Evolutionary conservation across 92 coral and sea anemone genomes (phyloP).

Genomic region (Anthopleura xanthogrammica): DNA sequence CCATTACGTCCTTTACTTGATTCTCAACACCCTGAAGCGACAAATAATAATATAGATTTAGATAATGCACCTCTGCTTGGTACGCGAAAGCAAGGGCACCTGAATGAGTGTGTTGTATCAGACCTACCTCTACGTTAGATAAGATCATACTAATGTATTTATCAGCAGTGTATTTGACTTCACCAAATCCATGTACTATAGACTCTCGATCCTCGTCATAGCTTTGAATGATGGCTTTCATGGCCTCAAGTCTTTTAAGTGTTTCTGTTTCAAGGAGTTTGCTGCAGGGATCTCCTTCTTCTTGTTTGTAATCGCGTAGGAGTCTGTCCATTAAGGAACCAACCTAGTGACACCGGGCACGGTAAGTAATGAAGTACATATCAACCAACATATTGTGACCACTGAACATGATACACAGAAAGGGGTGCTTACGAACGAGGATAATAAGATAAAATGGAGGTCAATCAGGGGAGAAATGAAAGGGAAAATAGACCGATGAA

Average conservation of each 20-base stretch:
- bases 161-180: slow-evolving; percentile 92
- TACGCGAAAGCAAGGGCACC: neutral
- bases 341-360: slow-evolving; percentile 41
- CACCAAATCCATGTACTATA: slow-evolving; percentile 85
- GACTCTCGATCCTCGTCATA: slow-evolving; percentile 93
- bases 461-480: no score
- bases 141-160: slow-evolving; percentile 71
- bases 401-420: no score
- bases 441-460: no score
- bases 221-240: slow-evolving; percentile 88
- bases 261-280: slow-evolving; percentile 80
- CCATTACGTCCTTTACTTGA: slow-evolving; percentile 88
- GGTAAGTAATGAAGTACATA: no score
- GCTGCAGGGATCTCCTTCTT: slow-evolving; percentile 97
- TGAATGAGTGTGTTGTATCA: neutral
- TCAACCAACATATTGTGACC: no score
- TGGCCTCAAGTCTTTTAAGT: slow-evolving; percentile 68
- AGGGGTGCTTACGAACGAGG: no score
- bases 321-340: slow-evolving; percentile 74
- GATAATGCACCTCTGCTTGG: no score
- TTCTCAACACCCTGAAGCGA: slow-evolving; percentile 48
- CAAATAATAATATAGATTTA: neutral
- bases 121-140: slow-evolving; percentile 35
- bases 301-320: slow-evolving; percentile 72
- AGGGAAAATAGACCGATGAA: no score